A percentile compares a stretch with the other conserved stretches of the same genome.
Conservation (phyloP, 2,888 invertebrate species). For the Argyresthia goedartella region DNA sequence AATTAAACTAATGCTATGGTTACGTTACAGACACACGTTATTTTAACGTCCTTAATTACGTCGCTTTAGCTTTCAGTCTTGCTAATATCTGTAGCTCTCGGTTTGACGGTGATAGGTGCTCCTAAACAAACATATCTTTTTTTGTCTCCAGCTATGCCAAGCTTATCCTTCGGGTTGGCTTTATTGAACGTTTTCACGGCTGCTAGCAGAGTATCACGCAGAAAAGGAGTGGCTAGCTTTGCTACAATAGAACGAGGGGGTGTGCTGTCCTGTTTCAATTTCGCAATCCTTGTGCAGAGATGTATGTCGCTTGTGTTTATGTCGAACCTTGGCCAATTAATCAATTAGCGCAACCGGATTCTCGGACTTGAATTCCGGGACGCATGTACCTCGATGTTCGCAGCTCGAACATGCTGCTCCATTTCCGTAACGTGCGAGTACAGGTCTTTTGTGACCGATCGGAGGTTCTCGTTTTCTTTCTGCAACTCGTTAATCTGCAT, state of each 20-base stretch:
- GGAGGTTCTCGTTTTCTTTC: background rate
- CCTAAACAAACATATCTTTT: background rate
- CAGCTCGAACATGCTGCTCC: constrained; percentile 9
- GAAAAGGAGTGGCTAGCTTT: background rate
- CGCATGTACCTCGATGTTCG: constrained; percentile 12
- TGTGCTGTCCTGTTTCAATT: constrained; percentile 5
- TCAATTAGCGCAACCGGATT: constrained; percentile 5
- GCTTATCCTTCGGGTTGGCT: background rate
- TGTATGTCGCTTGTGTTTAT: constrained; percentile 4
- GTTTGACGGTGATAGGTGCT: background rate
- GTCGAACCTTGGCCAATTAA: constrained; percentile 2
- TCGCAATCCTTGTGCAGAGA: constrained; percentile 8
- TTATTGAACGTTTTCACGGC: background rate
- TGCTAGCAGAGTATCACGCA: background rate
- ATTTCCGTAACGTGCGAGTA: constrained; percentile 6
- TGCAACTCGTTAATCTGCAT: background rate
- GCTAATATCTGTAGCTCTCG: too few species aligned
- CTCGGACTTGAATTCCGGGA: constrained; percentile 10
- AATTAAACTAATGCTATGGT: too few species aligned
- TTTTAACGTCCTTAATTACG: too few species aligned
- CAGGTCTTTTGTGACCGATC: background rate
- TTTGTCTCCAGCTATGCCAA: background rate
- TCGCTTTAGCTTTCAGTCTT: too few species aligned
- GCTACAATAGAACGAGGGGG: background rate
- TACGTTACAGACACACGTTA: too few species aligned